Base-by-base conservation (phyloP, 2,113 vertebrate genomes). In the Aplodontia rufa region DNA sequence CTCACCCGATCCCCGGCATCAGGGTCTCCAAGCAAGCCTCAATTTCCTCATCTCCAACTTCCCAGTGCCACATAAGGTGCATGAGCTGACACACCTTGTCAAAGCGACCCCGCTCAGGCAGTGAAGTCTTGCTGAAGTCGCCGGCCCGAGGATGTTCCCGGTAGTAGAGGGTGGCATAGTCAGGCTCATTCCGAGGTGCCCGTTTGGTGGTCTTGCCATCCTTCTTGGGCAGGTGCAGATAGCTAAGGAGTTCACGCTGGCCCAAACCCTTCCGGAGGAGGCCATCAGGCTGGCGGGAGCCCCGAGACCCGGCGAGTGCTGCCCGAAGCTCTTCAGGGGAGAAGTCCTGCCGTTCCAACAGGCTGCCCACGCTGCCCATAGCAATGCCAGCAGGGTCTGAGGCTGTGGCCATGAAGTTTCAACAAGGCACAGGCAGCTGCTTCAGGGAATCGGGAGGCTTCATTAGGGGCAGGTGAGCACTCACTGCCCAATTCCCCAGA, bases 351-450 rank as follows among this genome's bases (percentile, higher is more conserved):
- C 99, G 99, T 98, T 99, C 99, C 96, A 99, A 99, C 96, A 99
- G 98, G 97, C 99, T 99, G 97, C 99, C 99, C 93, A 99, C 99
- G 3, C 99, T 99, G 97, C 99, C 99, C 99, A 99, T 99, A 97
- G 97, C 98, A 98, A 98, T 98, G 78, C 97, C 97, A 14, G 98
- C 95, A 98, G 99, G 98, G 96, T 99, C 98, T 98, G 99, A 99
- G 98, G 99, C 98, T 98, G 99, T 99, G 99, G 99, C 99, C 99
- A 99, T 99, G 99, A 99, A 99, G 99, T 98, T 99, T 98, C 98
- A 98, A 91, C 97, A 97, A 97, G 97, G 97, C 96, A 87, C 92
- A 66, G 93, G 94, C 93, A 91, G 98, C 98, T 98, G 98, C 98
- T 97, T 98, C 99, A 99, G 98, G 60, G 95, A 94, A 97, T 94